Conservation (phyloP, 2,113 vertebrate genomes). For the Aspidoscelis tigris region DNA sequence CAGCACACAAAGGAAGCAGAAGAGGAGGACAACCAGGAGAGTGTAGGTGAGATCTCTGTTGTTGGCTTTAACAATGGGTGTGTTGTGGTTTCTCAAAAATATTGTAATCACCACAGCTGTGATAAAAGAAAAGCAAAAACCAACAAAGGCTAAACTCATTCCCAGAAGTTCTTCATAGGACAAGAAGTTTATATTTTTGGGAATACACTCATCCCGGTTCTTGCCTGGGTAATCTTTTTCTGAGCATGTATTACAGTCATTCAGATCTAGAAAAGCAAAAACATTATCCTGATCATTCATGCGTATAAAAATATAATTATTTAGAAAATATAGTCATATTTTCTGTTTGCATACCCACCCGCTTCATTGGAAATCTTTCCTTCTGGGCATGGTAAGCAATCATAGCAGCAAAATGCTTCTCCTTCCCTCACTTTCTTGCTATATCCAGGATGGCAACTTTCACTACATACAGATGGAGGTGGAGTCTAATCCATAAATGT, state of each 20-base stretch:
- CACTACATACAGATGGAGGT: not conserved
- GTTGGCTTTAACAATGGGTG: not conserved
- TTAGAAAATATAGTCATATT: too few relatives aligned
- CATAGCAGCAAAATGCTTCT: not conserved
- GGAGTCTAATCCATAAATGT: not conserved
- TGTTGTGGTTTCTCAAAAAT: not conserved
- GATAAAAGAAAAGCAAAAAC: not conserved
- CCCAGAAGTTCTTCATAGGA: not conserved
- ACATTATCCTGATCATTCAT: not conserved
- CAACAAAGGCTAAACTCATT: not conserved
- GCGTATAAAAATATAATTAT: too few relatives aligned
- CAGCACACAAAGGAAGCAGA: not conserved
- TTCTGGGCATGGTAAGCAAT: not conserved
- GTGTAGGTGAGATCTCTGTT: not conserved
- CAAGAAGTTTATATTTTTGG: not conserved
- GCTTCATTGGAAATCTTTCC: not conserved
- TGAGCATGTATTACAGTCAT: not conserved
- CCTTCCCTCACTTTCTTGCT: not conserved
- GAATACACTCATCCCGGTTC: not conserved
- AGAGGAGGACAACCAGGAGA: not conserved
- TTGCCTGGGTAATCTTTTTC: not conserved
- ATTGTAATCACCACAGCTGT: not conserved
- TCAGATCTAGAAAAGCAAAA: not conserved
- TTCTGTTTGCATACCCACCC: too few relatives aligned
- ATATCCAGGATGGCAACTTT: not conserved